phyloP scores from a whole-genome alignment of 2,888 invertebrate species.

The Gnatocerus cornutus region DNA sequence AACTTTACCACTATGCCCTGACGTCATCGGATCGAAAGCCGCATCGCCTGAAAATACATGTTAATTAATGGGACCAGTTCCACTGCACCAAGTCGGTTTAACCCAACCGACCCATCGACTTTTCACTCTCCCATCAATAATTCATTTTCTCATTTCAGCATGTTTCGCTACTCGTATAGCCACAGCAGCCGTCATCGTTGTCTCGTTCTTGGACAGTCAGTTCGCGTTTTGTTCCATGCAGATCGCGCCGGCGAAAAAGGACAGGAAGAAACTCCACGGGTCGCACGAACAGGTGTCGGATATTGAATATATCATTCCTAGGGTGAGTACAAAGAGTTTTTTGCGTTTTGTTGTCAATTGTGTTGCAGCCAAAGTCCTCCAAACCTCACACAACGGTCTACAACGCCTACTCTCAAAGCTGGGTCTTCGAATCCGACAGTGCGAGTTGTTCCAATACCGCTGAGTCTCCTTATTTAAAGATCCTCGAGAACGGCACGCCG shows the following conservation, averaged over 20 bases:
- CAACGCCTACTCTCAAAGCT: conserved; percentile 72
- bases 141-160: conserved; percentile 66
- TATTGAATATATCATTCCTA: conserved; percentile 73
- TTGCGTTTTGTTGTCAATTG: background rate
- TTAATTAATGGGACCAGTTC: conserved; percentile 32
- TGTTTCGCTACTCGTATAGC: conserved; percentile 72
- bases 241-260: conserved; percentile 59
- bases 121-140: conserved; percentile 25
- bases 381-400: conserved; percentile 66
- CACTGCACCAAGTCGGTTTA: conserved; percentile 7
- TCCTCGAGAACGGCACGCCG: conserved; percentile 63
- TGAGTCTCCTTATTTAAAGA: conserved; percentile 64
- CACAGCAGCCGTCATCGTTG: conserved; percentile 69
- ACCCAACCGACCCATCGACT: conserved; percentile 7
- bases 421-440: conserved; percentile 72
- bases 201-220: conserved; percentile 72
- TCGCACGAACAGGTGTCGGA: conserved; percentile 72
- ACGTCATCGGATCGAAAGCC: conserved; percentile 7
- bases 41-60: conserved; percentile 22
- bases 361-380: conserved; percentile 70
- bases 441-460: conserved; percentile 62
- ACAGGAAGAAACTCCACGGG: conserved; percentile 59
- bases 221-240: conserved; percentile 72
- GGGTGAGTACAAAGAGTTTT: conserved; percentile 66
- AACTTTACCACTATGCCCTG: background rate